Evolutionary conservation across 2,888 invertebrate genomes (phyloP).

Genomic region (Rhagonycha fulva): DNA sequence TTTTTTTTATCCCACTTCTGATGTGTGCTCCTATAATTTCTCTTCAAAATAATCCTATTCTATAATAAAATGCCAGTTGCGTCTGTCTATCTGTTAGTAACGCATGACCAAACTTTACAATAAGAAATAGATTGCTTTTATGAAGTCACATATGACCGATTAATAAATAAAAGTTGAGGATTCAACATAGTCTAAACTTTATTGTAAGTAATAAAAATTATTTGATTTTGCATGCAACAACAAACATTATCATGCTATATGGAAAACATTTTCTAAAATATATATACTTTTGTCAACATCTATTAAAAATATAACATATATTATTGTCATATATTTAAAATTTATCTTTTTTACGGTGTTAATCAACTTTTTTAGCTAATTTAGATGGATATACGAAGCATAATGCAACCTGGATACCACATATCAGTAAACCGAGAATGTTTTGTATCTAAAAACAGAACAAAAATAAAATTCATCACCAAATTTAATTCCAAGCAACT

Average conservation of each 20-base stretch:
- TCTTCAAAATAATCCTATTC: no score
- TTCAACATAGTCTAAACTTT: not conserved
- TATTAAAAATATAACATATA: not conserved
- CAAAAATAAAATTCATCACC: not conserved
- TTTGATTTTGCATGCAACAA: not conserved
- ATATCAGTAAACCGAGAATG: constrained; percentile 64
- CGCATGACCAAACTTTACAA: no score
- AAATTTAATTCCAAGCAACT: constrained; percentile 49
- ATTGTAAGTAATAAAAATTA: not conserved
- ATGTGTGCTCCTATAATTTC: no score
- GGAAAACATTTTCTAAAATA: not conserved
- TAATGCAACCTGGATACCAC: constrained; percentile 66
- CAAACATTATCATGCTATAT: not conserved
- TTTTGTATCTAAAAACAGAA: constrained; percentile 67
- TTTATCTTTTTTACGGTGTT: not conserved
- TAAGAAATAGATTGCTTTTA: no score
- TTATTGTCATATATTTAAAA: not conserved
- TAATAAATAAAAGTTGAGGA: no score
- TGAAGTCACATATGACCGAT: no score
- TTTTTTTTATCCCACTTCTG: not conserved
- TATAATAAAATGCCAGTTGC: no score
- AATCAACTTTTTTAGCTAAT: not conserved
- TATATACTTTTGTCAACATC: not conserved
- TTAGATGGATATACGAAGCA: constrained; percentile 68
- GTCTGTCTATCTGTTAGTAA: no score